These are phyloP conservation scores for Lutjanus argentimaculatus DNA, from an alignment of 2,797 vertebrate species.

Conservation along the genomic window DNA sequence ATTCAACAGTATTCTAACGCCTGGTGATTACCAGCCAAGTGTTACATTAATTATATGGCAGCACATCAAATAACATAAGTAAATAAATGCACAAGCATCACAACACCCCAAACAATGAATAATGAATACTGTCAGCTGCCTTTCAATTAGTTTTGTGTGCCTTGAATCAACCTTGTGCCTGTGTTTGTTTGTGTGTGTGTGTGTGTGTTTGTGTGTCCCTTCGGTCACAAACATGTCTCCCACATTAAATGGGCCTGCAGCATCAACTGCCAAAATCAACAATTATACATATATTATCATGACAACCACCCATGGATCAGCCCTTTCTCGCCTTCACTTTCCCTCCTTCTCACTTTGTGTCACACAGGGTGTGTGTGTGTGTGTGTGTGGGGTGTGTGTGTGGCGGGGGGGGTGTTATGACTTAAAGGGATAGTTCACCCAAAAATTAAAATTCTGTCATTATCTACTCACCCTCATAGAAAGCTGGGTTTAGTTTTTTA, in stretches of 20 bases:
- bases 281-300: conserved; percentile 66
- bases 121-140: conserved; percentile 74
- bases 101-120: conserved; percentile 75
- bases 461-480: too few relatives aligned
- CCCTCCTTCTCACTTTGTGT: conserved; percentile 5
- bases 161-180: conserved; percentile 66
- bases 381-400: not conserved
- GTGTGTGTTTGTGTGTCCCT: conserved; percentile 24
- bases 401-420: too few relatives aligned
- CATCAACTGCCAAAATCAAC: conserved; percentile 73
- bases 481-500: too few relatives aligned
- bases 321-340: conserved; percentile 8
- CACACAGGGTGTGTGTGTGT: not conserved
- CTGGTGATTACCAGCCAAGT: conserved; percentile 39
- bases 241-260: conserved; percentile 68
- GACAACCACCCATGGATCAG: conserved; percentile 24
- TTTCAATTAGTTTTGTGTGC: conserved; percentile 80
- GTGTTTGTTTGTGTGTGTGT: conserved; percentile 20
- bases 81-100: conserved; percentile 71
- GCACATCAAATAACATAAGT: conserved; percentile 64
- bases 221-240: conserved; percentile 68
- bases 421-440: too few relatives aligned
- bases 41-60: conserved; percentile 33
- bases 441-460: too few relatives aligned
- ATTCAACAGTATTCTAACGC: conserved; percentile 25